Evolutionary conservation across 2,888 invertebrate genomes (phyloP).

Genomic region (Oasisia sp.): DNA sequence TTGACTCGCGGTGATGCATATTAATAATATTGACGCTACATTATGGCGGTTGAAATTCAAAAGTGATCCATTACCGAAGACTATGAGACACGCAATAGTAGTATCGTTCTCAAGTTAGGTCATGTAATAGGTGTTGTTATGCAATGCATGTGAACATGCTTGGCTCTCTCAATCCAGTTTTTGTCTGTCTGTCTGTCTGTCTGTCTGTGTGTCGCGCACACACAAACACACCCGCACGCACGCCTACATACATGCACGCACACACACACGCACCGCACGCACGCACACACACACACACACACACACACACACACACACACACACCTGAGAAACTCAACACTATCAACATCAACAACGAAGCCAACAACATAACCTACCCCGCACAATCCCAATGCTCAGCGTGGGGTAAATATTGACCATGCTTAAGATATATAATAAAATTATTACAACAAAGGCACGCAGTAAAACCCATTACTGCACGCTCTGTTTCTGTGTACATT

Average conservation of each 20-base stretch:
- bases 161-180: too few species aligned
- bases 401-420: background rate
- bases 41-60: background rate
- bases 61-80: background rate
- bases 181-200: too few species aligned
- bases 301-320: too few species aligned
- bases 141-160: too few species aligned
- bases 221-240: too few species aligned
- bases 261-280: too few species aligned
- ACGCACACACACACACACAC: too few species aligned
- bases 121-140: too few species aligned
- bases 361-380: background rate
- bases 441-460: too few species aligned
- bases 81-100: background rate
- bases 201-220: too few species aligned
- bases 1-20: background rate
- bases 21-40: background rate
- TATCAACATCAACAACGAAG: background rate
- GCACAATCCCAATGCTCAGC: background rate
- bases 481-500: background rate
- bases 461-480: background rate
- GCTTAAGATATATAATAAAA: background rate
- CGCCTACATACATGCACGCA: too few species aligned
- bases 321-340: too few species aligned
- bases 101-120: background rate